Evolutionary conservation across 1,140 invertebrate genomes (phyloP), one percentile per base, ranked within the genome.

Genomic region (Listronotus oregonensis): DNA sequence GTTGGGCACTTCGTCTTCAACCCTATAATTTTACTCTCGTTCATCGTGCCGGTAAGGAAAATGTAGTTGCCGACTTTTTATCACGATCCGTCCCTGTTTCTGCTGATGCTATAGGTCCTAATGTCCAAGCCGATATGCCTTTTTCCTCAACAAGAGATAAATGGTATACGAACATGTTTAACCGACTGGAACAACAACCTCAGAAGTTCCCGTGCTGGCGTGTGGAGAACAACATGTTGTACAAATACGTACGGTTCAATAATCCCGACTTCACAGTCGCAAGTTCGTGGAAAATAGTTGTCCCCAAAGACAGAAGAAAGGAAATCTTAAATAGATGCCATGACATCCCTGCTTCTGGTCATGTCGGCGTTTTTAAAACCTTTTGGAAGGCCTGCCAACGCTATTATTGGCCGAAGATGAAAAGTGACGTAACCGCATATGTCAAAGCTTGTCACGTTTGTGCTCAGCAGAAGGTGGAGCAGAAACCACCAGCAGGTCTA

Each of bases 1-100:
- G 80, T 27, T 85, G 80, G 82, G 51, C 62, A n/a, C 11, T 83
- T 8, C 21, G 68, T 39, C 47, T 84, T 1, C 78, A 81, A 67
- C 70, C 69, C 7, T 83, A 77, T 69, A 68, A 78, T 44, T 80
- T 80, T 52, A 59, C 77, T 9, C 70, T 84, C 79, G 82, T 69
- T 68, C 69, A 7, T 82, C 67, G 79, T 40, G 74, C 74, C 43
- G 80, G 79, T 15, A 68, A 63, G 39, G 62, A 69, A 4, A 14
- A 64, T 54, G 49, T 71, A 6, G 59, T 71, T 3, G 58, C 69
- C 0, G 69, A 71, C 52, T 50, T 63, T 10, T 44, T 71, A 2
- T 69, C 69, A n/a, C 27, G 71, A 47, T 51, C 56, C 3, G 61
- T 71, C 1, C 60, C 69, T 10, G 37, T 61, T 6, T 47, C 47